These are phyloP conservation scores for Agrotis clavis DNA, from an alignment of 2,888 invertebrate genomes.

Conservation along the genomic window DNA sequence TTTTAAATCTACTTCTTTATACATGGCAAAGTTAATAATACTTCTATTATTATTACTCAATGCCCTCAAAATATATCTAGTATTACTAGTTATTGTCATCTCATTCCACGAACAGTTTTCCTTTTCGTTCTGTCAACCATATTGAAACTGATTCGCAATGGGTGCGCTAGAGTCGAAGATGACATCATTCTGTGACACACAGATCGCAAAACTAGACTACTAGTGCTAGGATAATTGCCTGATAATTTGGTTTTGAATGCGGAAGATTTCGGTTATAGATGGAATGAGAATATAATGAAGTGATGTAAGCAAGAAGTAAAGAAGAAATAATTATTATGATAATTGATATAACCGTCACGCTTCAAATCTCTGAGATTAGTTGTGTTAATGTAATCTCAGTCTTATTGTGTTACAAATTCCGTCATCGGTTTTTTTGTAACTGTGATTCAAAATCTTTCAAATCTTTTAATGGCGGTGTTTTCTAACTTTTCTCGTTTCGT, in stretches of 20 bases:
- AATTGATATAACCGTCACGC: slow-evolving; percentile 34
- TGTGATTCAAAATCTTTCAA: background rate
- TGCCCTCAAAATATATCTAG: background rate
- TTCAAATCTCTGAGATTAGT: slow-evolving; percentile 9
- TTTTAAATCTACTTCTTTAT: background rate
- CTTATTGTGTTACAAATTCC: slow-evolving; percentile 12
- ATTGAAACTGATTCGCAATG: slow-evolving; percentile 51
- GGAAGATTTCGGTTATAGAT: slow-evolving; percentile 49
- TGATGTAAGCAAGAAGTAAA: no score
- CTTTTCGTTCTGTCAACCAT: slow-evolving; percentile 37
- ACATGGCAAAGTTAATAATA: background rate
- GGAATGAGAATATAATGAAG: slow-evolving; percentile 25
- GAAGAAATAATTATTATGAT: slow-evolving; percentile 23
- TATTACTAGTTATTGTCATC: slow-evolving; percentile 24
- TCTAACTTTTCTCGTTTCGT: background rate
- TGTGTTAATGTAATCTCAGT: background rate
- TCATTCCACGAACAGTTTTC: slow-evolving; percentile 37
- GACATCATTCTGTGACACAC: slow-evolving; percentile 62
- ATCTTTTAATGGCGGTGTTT: slow-evolving; percentile 8
- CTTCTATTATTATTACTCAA: slow-evolving; percentile 13
- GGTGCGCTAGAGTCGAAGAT: slow-evolving; percentile 51
- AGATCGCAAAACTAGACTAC: slow-evolving; percentile 32
- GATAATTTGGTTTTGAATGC: slow-evolving; percentile 51
- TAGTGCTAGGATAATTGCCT: slow-evolving; percentile 44
- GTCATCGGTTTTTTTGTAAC: slow-evolving; percentile 3